phyloP scores from a whole-genome alignment of 1,140 invertebrate genomes.

The Drosophila bifasciata region DNA sequence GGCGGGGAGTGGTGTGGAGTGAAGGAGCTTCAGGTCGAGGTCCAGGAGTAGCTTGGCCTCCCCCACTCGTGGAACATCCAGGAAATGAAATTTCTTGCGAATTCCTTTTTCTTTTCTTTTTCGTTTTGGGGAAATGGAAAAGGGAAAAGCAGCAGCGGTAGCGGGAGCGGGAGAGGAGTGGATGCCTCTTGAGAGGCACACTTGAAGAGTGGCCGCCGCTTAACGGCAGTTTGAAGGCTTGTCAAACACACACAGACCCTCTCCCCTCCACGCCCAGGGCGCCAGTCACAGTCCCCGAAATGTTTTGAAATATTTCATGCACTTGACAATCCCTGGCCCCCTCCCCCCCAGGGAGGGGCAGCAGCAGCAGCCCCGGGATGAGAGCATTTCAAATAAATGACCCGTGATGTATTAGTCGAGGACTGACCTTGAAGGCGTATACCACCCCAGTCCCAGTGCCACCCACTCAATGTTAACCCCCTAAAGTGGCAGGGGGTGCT shows the following conservation, averaged over 20 bases:
- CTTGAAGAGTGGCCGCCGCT: constrained; percentile 73
- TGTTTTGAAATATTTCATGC: constrained; percentile 79
- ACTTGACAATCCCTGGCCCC: constrained; percentile 67
- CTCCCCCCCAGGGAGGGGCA: neutral
- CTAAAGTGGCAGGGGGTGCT: neutral
- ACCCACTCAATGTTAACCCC: constrained; percentile 29
- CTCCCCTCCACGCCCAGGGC: no score
- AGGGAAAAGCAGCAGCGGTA: constrained; percentile 2
- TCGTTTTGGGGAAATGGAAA: constrained; percentile 9
- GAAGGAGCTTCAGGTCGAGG: neutral
- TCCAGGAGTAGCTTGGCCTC: neutral
- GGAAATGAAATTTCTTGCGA: constrained; percentile 80
- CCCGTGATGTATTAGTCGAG: constrained; percentile 61
- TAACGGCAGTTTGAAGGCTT: constrained; percentile 74
- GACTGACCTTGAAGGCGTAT: constrained; percentile 46
- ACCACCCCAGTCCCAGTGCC: neutral
- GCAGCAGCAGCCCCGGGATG: constrained; percentile 8
- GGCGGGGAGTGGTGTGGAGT: neutral
- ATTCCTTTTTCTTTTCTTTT: constrained; percentile 56
- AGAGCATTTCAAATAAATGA: constrained; percentile 71
- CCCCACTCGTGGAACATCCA: constrained; percentile 56
- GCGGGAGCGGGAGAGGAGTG: neutral
- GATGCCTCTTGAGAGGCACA: constrained; percentile 44
- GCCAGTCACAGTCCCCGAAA: constrained; percentile 27
- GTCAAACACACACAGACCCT: constrained; percentile 59